Conservation (phyloP, 1,140 invertebrate species). For the Plutomurus gul region DNA sequence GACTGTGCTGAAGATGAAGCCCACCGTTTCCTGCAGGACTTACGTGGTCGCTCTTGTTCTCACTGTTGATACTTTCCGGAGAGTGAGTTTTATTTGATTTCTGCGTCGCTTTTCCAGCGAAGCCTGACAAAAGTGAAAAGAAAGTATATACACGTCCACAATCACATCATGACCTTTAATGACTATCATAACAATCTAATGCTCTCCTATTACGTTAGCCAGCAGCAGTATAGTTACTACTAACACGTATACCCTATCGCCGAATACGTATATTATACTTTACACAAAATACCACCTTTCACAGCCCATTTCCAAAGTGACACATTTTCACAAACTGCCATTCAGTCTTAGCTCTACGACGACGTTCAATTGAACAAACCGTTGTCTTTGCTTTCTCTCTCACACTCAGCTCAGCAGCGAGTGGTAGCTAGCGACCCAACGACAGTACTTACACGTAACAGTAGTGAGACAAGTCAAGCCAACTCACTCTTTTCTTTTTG, state of each 20-base stretch:
- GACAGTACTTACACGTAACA: too few species aligned
- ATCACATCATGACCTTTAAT: background rate
- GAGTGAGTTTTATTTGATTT: constrained; percentile 38
- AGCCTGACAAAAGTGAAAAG: constrained; percentile 31
- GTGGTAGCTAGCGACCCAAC: too few species aligned
- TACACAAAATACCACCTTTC: background rate
- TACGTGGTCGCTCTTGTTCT: background rate
- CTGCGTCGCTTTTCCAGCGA: constrained; percentile 35
- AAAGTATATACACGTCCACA: background rate
- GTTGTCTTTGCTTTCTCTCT: background rate
- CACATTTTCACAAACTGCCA: background rate
- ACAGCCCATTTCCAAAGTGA: background rate
- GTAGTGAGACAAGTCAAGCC: too few species aligned
- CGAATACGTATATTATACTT: background rate
- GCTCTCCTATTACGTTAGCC: background rate
- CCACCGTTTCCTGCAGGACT: background rate
- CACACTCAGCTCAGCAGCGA: too few species aligned
- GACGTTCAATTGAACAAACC: constrained; percentile 16
- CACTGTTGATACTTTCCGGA: constrained; percentile 11
- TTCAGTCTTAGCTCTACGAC: background rate
- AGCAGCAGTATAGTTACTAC: background rate
- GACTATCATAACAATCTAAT: background rate
- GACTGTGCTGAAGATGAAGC: constrained; percentile 1
- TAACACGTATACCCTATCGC: background rate
- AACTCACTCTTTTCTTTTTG: too few species aligned